Evolutionary conservation across 2,797 vertebrate genomes (phyloP), one percentile per base, ranked within the genome.

Genomic region (Mormyrops attenuatus): DNA sequence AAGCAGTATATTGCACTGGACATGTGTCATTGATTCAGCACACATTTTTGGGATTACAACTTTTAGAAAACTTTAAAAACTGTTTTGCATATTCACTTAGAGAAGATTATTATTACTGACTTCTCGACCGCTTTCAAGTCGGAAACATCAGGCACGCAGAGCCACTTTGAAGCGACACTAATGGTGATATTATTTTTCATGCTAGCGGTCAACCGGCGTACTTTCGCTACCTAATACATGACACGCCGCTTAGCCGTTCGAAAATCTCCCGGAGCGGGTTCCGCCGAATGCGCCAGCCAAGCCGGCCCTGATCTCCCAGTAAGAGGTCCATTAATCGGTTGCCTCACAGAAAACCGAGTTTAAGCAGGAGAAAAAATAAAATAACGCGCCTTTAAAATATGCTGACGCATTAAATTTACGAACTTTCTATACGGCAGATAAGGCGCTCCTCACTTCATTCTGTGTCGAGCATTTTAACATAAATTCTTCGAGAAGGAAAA

Each of bases 21-120:
- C 41, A 11, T n/a, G 41, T 47, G 41, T 82, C 41, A 82, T 34
- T 47, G 41, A 82, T 20, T 82, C 77, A 82, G 22, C 20, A n/a
- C 17, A 11, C 20, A 82, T n/a, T 82, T 77, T 34, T 22, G 41
- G 8, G n/a, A 47, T 34, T 77, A 52, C 44, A 53, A 77, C 47
- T 82, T 82, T 82, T 1, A 47, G 41, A 47, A 82, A 82, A 82
- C 77, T 82, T 82, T 47, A 82, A 47, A 82, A 82, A 47, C 17
- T 82, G 41, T 82, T 82, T 82, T 82, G 20, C 77, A 47, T 47
- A 82, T 47, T 82, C 38, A 47, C 5, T 22, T 82, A 82, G 7
- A 44, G 17, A 8, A n/a, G 38, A 73, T 89, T 17, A 34, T 92
- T 94, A 95, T 73, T 73, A 73, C 69, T 15, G 66, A 34, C 13